These are phyloP conservation scores for Oncopodura yosiiana DNA, from an alignment of 1,140 invertebrate species.

Conservation along the genomic window DNA sequence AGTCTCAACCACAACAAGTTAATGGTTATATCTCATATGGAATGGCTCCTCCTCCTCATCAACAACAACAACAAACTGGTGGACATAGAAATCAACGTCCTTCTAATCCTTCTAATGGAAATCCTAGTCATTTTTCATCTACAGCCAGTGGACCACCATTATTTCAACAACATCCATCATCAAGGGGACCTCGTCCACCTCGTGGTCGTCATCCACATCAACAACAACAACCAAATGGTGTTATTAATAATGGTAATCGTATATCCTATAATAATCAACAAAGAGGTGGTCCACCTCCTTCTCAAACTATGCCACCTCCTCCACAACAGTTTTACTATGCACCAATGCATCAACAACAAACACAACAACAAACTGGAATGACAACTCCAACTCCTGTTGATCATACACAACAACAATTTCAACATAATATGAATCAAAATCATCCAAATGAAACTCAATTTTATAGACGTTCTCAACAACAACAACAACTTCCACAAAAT, in stretches of 20 bases:
- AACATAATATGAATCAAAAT: conserved; percentile 13
- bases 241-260: conserved; percentile 4
- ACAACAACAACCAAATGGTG: not conserved
- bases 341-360: conserved; percentile 12
- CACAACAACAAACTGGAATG: conserved; percentile 1
- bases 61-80: too few species aligned
- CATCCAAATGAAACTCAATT: conserved; percentile 1
- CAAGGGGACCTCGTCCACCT: conserved; percentile 3
- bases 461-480: not conserved
- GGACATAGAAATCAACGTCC: too few species aligned
- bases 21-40: conserved; percentile 8
- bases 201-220: not conserved
- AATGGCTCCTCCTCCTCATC: not conserved
- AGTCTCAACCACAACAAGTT: not conserved
- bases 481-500: not conserved
- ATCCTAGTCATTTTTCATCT: conserved; percentile 27
- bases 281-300: conserved; percentile 2
- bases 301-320: not conserved
- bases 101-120: conserved; percentile 13
- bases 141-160: conserved; percentile 16
- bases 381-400: too few species aligned
- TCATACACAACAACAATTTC: conserved; percentile 6
- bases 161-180: conserved; percentile 21
- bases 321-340: conserved; percentile 4
- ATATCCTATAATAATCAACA: not conserved